phyloP scores from a whole-genome alignment of 2,888 invertebrate species.

The Lycia hirtaria region DNA sequence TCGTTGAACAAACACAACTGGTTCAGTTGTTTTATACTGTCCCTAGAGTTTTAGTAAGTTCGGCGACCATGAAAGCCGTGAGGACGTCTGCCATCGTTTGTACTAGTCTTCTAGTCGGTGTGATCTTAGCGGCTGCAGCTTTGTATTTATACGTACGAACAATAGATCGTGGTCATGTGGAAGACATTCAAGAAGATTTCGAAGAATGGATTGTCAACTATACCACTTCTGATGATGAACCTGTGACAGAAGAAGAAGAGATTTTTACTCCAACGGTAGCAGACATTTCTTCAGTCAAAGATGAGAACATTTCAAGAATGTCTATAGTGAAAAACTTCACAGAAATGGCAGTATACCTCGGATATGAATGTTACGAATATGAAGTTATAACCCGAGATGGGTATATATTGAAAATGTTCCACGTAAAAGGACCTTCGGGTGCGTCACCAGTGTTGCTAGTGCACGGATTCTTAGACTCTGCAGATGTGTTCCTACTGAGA shows the following conservation, averaged over 20 bases:
- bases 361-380: constrained; percentile 28
- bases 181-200: background rate
- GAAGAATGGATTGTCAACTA: background rate
- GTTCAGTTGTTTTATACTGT: constrained; percentile 10
- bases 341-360: constrained; percentile 11
- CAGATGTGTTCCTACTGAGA: constrained; percentile 49
- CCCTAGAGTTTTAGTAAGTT: background rate
- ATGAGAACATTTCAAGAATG: background rate
- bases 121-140: background rate
- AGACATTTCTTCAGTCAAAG: background rate
- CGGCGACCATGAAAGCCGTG: constrained; percentile 18
- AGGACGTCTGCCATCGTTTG: constrained; percentile 7
- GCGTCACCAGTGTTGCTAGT: constrained; percentile 43
- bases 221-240: background rate
- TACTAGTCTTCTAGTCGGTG: background rate
- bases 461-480: constrained; percentile 48
- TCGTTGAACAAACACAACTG: background rate
- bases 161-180: background rate
- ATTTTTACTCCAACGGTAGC: background rate
- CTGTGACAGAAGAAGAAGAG: background rate
- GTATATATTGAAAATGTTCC: constrained; percentile 47
- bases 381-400: constrained; percentile 47
- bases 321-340: constrained; percentile 5
- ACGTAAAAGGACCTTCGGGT: constrained; percentile 40
- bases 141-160: constrained; percentile 4